Base-by-base conservation (phyloP, 2,113 vertebrate genomes). In the Otis tarda region DNA sequence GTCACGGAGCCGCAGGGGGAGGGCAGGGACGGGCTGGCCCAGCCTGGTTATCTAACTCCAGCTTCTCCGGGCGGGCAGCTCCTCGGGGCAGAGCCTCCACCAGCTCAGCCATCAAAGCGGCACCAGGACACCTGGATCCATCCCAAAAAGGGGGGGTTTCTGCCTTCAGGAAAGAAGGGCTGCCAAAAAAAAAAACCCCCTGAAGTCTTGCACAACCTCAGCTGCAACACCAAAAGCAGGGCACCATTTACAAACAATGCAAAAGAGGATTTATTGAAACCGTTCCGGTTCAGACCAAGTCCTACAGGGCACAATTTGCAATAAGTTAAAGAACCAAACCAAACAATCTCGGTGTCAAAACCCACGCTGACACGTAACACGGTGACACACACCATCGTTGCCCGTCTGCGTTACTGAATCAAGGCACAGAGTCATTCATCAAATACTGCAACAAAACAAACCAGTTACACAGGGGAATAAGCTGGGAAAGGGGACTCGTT, bases 361-460 rank as follows among this genome's bases (percentile, higher is more conserved):
- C 81, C 10, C 71, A 89, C 94, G 85, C 86, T 7, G 82, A 84
- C 27, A 90, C 74, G 1, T 25, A 74, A 92, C 94, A 90, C 89
- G 93, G 92, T 92, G 95, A 94, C 91, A 52, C 1, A 77, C 25
- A 61, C 92, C 83, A 87, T 81, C 27, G 23, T 64, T 94, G 91
- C 86, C 92, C 95, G 65, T 43, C 69, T 28, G 80, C 74, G 81
- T 89, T 89, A 91, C 9, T 73, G 94, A 91, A 92, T 95, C 97
- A 98, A 98, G 98, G 98, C 98, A 98, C 98, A 63, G 92, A 96
- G 94, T 97, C 93, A 93, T 83, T 90, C 65, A 50, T 86, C 61
- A 89, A 95, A 87, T 50, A 91, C 86, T 27, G 92, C 11, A 82
- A 67, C 14, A 16, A 76, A 71, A 63, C 75, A 25, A 63, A 20